Base-by-base conservation (phyloP, 1,140 invertebrate species). In the Chironomus striatipennis region DNA sequence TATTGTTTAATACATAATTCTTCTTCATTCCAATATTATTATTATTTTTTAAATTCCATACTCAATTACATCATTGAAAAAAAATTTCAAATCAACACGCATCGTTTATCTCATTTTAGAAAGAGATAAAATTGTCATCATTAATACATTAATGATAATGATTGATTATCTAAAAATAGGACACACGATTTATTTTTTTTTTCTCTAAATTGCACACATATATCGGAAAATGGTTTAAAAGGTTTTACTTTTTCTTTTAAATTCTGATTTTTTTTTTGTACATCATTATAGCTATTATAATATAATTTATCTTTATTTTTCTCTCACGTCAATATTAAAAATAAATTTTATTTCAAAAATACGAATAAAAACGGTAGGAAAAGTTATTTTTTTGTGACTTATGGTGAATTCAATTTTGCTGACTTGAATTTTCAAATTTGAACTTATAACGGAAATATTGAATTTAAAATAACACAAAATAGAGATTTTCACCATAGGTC, bases 181-280 rank as follows among this genome's bases (percentile, higher is more conserved):
- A 34, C 24, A 34, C 24, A 34, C 24, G 24, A 34, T 34, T 34
- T 34, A 34, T 34, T 57, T 10, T 57, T 57, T n/a, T 57, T 57
- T n/a, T n/a, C n/a, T 47, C n/a, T 57, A 57, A 57, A 57, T 57
- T 57, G 47, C 47, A 57, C 47, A 57, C 47, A 57, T 15, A 57
- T 57, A 57, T 57, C n/a, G n/a, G 47, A 57, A 57, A 57, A 57
- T n/a, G 8, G 4, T 57, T 57, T 57, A 57, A 57, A 57, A 57
- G n/a, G 8, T 15, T 57, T 57, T 57, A n/a, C n/a, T 57, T 15
- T 1, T 10, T 12, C 5, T 57, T 57, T 57, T 57, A 57, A 57
- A 57, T 57, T 57, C 47, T 57, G 12, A 57, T 57, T n/a, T 57
- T 57, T 57, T n/a, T 57, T 57, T 57, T 57, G 47, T 57, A 57